Base-by-base conservation (phyloP, 2,797 vertebrate species). In the Bradypus variegatus region DNA sequence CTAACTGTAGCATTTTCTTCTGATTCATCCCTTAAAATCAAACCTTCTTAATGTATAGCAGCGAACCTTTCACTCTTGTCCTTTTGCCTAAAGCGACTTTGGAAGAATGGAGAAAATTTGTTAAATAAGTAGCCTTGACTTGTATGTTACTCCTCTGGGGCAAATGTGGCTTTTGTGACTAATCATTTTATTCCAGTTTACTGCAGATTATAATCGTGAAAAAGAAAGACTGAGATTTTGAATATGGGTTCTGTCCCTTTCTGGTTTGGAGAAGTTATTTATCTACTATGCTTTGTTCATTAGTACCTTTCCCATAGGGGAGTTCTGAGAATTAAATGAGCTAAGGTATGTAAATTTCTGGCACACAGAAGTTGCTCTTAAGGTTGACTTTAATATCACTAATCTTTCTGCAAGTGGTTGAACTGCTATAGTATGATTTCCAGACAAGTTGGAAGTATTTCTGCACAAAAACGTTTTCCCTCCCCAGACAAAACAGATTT, bases 401-500 rank as follows among this genome's bases (percentile, higher is more conserved):
- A 67, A 81, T 41, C 41, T 84, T 86, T 58, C 79, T 93, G 85
- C 36, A 90, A 48, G 41, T 69, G 33, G 21, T 58, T 86, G 65
- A 82, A 77, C 45, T 93, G 48, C 64, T 86, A 6, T 73, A 89
- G 62, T 80, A n/a, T 92, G 33, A 81, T 93, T 94, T 91, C 67
- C 58, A 92, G 48, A 87, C 87, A 31, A 90, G 8, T 60, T 50
- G 27, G 62, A 55, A 64, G 3, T 50, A 58, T 94, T 85, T 93
- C 36, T 50, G 38, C 62, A 90, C 77, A 84, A 86, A 89, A 90
- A 58, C 86, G 72, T 69, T 80, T 13, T 36, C 80, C 15, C 15
- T 62, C 33, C 55, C 76, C 62, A 55, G 31, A 77, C 76, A 82
- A 93, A 93, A 82, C 60, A 88, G n/a, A 94, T 93, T 90, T 94